Percentiles rank a stretch among this genome's conserved stretches.
phyloP scores from a whole-genome alignment of 2,888 invertebrate species.

The Drosophila algonquin region DNA sequence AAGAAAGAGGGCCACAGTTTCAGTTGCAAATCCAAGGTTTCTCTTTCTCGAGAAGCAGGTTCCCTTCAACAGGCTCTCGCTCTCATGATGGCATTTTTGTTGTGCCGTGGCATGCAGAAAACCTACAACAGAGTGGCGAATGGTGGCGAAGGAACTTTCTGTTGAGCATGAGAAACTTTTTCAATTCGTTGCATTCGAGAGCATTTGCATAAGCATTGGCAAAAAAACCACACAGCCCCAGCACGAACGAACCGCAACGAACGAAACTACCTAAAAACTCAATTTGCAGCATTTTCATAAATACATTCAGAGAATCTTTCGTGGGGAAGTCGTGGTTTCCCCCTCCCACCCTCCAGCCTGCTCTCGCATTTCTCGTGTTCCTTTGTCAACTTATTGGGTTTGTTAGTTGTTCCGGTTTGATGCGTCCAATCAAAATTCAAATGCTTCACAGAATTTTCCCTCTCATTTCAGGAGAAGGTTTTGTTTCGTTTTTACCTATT shows the following conservation, averaged over 20 bases:
- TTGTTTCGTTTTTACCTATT: constrained; percentile 8
- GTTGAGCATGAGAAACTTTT: constrained; percentile 64
- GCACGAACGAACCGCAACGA: neutral
- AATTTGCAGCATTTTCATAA: constrained; percentile 53
- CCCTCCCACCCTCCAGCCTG: neutral
- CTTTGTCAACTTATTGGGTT: constrained; percentile 47
- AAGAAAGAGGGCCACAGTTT: constrained; percentile 23
- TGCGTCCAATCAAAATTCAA: constrained; percentile 75
- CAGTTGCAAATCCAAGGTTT: constrained; percentile 36
- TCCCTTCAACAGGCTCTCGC: neutral
- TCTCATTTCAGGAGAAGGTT: constrained; percentile 1
- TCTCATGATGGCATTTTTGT: constrained; percentile 41
- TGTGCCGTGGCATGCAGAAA: constrained; percentile 21
- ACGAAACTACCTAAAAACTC: constrained; percentile 27
- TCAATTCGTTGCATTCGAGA: constrained; percentile 65
- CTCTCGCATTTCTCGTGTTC: neutral
- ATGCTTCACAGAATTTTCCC: constrained; percentile 53
- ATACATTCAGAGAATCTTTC: constrained; percentile 17
- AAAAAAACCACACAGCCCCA: constrained; percentile 24
- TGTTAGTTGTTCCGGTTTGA: constrained; percentile 53
- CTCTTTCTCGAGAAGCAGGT: constrained; percentile 18
- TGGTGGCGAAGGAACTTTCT: constrained; percentile 8
- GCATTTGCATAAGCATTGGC: constrained; percentile 66
- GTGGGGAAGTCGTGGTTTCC: constrained; percentile 29
- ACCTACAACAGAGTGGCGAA: neutral